Percentiles rank a stretch among this genome's conserved stretches.
These are phyloP conservation scores for Phasianus colchicus DNA, from an alignment of 2,113 vertebrate genomes.

Conservation along the genomic window DNA sequence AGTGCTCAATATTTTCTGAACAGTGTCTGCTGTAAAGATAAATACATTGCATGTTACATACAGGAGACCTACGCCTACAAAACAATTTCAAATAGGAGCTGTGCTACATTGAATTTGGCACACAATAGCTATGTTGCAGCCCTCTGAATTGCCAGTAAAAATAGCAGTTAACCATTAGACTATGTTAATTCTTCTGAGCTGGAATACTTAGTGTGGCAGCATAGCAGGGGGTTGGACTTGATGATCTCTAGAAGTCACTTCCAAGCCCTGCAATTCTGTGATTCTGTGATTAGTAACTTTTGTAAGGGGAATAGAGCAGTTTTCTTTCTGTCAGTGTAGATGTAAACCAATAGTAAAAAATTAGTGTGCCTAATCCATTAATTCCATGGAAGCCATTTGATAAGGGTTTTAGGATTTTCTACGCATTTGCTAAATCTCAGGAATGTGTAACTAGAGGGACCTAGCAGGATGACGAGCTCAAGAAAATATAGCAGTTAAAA, in stretches of 20 bases:
- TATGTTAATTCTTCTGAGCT: background rate
- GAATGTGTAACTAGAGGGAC: background rate
- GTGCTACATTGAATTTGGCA: background rate
- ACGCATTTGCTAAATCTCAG: background rate
- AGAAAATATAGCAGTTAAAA: background rate
- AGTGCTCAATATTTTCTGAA: background rate
- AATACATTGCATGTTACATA: fast-evolving
- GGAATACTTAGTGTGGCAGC: background rate
- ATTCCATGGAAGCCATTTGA: slow-evolving; percentile 23
- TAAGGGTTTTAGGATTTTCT: background rate
- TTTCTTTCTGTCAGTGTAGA: background rate
- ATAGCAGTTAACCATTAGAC: background rate
- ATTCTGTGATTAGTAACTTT: background rate
- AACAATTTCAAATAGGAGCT: background rate
- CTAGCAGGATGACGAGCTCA: background rate
- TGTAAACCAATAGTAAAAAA: slow-evolving; percentile 26
- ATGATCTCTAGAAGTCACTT: too few relatives aligned
- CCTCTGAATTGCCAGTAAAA: background rate
- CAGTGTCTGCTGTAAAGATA: background rate
- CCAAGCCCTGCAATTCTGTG: too few relatives aligned
- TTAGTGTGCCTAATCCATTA: slow-evolving; percentile 35
- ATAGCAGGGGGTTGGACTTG: too few relatives aligned
- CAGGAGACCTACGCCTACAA: background rate
- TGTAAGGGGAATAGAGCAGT: background rate
- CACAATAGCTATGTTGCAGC: fast-evolving